phyloP scores from a whole-genome alignment of 1,140 invertebrate species.

The Atta texana region DNA sequence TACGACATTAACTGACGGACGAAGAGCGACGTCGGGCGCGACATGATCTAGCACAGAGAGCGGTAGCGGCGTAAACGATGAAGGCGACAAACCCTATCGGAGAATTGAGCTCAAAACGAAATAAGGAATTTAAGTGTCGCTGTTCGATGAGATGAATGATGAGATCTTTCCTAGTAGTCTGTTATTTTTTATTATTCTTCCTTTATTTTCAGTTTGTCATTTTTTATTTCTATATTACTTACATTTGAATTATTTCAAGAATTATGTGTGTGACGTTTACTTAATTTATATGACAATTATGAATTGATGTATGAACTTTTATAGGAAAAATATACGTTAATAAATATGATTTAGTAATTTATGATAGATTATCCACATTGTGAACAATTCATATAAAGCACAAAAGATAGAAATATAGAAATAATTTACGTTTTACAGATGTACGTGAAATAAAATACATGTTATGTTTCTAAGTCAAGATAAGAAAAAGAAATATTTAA shows the following conservation, averaged over 20 bases:
- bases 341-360: background rate
- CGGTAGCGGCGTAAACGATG: slow-evolving; percentile 34
- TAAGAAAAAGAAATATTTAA: background rate
- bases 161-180: slow-evolving; percentile 72
- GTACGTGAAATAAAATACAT: background rate
- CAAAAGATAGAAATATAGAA: background rate
- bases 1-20: slow-evolving; percentile 78
- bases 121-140: slow-evolving; percentile 81
- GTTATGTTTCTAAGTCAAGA: background rate
- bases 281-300: background rate
- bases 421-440: background rate
- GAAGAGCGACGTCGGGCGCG: slow-evolving; percentile 36
- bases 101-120: slow-evolving; percentile 78
- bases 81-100: slow-evolving; percentile 71
- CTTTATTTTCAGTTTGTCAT: slow-evolving; percentile 6
- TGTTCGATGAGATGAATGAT: slow-evolving; percentile 73
- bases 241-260: slow-evolving; percentile 66
- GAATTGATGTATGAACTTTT: background rate
- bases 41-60: background rate
- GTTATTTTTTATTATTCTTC: slow-evolving; percentile 33
- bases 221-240: slow-evolving; percentile 53
- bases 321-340: background rate
- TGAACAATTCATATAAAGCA: background rate
- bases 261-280: slow-evolving; percentile 19
- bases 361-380: background rate